phyloP scores from a whole-genome alignment of 1,140 invertebrate genomes.

The Triops cancriformis region DNA sequence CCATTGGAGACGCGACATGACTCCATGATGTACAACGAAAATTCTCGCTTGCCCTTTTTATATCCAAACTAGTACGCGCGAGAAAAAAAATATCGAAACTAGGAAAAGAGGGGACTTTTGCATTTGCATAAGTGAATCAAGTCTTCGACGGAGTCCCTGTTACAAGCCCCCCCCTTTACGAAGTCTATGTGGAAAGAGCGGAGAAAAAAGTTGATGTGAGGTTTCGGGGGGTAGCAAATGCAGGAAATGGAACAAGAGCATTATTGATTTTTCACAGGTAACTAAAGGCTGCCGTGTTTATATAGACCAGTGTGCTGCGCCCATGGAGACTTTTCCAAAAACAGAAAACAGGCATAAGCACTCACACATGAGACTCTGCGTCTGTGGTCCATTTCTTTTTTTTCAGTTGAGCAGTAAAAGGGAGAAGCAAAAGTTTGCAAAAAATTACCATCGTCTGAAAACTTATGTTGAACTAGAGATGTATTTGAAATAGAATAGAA shows the following conservation, averaged over 20 bases:
- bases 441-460: neutral
- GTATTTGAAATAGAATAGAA: too few relatives aligned
- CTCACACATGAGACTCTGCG: neutral
- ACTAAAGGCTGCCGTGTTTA: slow-evolving; percentile 13
- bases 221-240: neutral
- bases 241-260: slow-evolving; percentile 10
- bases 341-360: neutral
- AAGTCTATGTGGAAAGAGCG: neutral
- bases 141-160: neutral
- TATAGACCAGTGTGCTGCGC: neutral
- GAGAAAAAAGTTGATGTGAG: neutral
- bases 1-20: neutral
- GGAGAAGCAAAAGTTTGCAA: neutral
- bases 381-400: neutral
- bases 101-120: neutral
- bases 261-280: slow-evolving; percentile 14
- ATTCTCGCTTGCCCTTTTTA: neutral
- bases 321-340: slow-evolving; percentile 5
- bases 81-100: neutral
- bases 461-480: too few relatives aligned
- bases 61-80: neutral
- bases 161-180: neutral
- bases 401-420: neutral
- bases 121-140: slow-evolving; percentile 14
- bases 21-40: neutral